Base-by-base conservation (phyloP, 2,888 invertebrate genomes). In the Apodemia zela region DNA sequence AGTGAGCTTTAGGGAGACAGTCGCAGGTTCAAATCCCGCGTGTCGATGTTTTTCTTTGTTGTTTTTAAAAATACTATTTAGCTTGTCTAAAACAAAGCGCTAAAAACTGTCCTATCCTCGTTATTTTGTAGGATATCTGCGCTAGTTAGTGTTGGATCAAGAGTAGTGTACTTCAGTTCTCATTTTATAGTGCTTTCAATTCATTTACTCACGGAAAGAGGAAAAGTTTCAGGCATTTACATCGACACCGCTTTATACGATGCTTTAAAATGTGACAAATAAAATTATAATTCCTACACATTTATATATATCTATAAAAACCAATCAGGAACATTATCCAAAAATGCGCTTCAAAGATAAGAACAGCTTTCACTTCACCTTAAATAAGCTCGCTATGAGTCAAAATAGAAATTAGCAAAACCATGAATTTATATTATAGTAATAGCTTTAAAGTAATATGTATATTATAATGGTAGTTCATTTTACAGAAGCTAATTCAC, bases 51-150 rank as follows among this genome's bases (percentile, higher is more conserved):
- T n/a, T n/a, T n/a, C n/a, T n/a, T n/a, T n/a, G n/a, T n/a, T n/a
- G n/a, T n/a, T n/a, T n/a, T n/a, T n/a, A n/a, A n/a, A n/a, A n/a
- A n/a, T n/a, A n/a, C n/a, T n/a, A n/a, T 42, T 5, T 42, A 15
- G 15, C 3, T 42, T 2, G 15, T 42, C 13, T 11, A 15, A 54
- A 54, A 15, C 8, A 4, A 5, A 25, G 18, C 25, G 6, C 11
- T 21, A 54, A 54, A 21, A 54, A 54, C 51, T 54, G 54, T 21
- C 54, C 18, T 54, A 21, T 54, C 25, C 54, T 25, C 25, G 54
- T 25, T 25, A 54, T 54, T 25, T 25, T 54, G 15, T 54, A 54
- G 54, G 6, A 54, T 54, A 54, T 54, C 5, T 13, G 4, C 5
- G 54, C 21, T 13, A 51, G 13, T 54, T 51, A 21, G 49, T 15